A percentile compares a stretch with the other conserved stretches of the same genome.
phyloP scores from a whole-genome alignment of 2,113 vertebrate species.

The Hypocryptadius cinnamomeus region DNA sequence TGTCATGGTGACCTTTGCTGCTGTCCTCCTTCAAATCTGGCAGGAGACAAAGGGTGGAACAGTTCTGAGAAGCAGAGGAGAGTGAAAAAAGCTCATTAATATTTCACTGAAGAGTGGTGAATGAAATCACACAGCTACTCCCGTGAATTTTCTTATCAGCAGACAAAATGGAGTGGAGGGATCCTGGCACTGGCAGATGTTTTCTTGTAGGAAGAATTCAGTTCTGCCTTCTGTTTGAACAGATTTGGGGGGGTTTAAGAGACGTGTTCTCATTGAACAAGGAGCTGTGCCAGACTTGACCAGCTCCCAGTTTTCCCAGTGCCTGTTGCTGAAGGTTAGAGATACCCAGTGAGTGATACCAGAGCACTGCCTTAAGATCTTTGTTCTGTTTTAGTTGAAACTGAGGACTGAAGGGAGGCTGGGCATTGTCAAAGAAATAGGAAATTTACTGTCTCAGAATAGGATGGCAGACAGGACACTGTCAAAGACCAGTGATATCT shows the following conservation, averaged over 20 bases:
- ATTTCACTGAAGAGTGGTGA: neutral
- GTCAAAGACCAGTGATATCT: neutral
- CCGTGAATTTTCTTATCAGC: neutral
- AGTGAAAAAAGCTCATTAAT: neutral
- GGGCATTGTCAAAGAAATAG: neutral
- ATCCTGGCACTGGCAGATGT: neutral
- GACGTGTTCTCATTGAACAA: neutral
- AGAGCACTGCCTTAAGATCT: neutral
- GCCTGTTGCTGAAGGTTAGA: neutral
- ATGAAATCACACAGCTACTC: neutral
- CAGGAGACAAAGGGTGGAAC: neutral
- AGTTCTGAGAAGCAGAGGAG: neutral
- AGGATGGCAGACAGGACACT: neutral
- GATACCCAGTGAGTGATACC: neutral
- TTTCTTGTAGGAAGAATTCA: neutral
- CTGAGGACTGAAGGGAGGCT: neutral
- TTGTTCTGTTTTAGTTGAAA: neutral
- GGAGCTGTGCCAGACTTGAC: neutral
- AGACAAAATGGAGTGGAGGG: neutral
- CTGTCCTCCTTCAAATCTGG: neutral
- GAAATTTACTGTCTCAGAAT: neutral
- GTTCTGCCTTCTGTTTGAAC: neutral
- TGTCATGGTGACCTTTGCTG: constrained; percentile 9
- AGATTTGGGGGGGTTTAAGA: neutral
- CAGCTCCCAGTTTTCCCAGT: neutral